Base-by-base conservation (phyloP, 64 coral and sea anemone species). In the Pocillopora damicornis region DNA sequence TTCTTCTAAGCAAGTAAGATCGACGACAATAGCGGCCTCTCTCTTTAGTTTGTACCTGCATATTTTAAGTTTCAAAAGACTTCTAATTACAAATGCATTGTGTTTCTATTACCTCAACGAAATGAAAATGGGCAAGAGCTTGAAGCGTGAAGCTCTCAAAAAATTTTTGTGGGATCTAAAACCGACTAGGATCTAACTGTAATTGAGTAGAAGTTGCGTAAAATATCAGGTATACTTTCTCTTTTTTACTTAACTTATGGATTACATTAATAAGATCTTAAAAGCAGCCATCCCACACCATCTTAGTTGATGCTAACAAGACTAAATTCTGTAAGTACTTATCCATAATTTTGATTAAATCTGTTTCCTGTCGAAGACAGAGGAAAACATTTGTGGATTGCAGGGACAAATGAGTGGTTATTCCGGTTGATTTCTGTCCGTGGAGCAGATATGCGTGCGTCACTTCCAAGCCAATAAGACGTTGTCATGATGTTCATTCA, bases 41-140 rank as follows among this genome's bases (percentile, higher is more conserved):
- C 3, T 11, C 18, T 85, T 85, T 73, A 18, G 63, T 72, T 85
- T 73, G 9, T 58, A 83, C 15, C 17, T 85, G 65, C 81, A 85
- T 85, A 85, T 72, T 72, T 73, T 85, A 57, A 65, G 81, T 56
- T 72, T 58, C 34, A 51, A 72, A 85, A 85, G 81, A 85, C 42
- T 72, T 66, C 64, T 51, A 72, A 85, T 85, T 66, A 58, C 65
- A 72, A 85, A 72, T 72, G 63, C 81, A 61, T 73, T 73, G 37
- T 38, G 63, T 83, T 83, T 42, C 61, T 68, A 51, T 85, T 34
- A 26, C 64, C 67, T 85, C 42, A 59, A 85, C 38, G 37, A 45
- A 57, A 65, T 65, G 20, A 72, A 85, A 85, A 85, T 85, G 63
- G 65, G 57, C 37, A 18, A 68, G 37, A 85, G 34, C 20, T 72